Conservation (phyloP, 2,888 invertebrate species). For the Pyrochroa serraticornis region DNA sequence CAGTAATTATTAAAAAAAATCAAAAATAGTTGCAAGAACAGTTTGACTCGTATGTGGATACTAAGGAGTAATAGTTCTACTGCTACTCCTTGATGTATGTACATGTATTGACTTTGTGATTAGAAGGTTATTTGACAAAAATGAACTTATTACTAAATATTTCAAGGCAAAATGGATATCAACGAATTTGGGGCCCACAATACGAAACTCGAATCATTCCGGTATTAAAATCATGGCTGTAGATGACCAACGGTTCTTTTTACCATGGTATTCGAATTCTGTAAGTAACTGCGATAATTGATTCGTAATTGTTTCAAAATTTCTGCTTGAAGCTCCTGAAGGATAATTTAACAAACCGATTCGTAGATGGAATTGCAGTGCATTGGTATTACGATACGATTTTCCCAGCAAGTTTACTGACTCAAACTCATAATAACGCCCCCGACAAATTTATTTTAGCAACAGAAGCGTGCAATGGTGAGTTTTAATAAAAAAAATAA, state of each 20-base stretch:
- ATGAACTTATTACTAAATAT: background rate
- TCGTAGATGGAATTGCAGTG: conserved; percentile 76
- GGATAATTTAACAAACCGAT: too few relatives aligned
- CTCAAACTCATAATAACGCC: conserved; percentile 55
- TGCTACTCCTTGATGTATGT: too few relatives aligned
- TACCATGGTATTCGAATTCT: conserved; percentile 28
- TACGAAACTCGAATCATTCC: conserved; percentile 65
- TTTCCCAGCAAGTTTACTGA: conserved; percentile 64
- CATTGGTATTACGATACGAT: conserved; percentile 83
- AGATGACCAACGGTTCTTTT: conserved; percentile 64
- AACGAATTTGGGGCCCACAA: conserved; percentile 75
- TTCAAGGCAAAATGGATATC: conserved; percentile 65
- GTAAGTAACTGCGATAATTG: conserved; percentile 29
- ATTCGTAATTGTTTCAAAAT: too few relatives aligned
- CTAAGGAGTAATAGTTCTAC: too few relatives aligned
- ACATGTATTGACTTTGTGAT: too few relatives aligned
- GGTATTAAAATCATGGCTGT: conserved; percentile 72
- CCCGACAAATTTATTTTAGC: conserved; percentile 52
- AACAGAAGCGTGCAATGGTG: conserved; percentile 82
- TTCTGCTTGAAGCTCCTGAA: too few relatives aligned
- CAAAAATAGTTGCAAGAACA: too few relatives aligned
- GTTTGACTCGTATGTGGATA: too few relatives aligned
- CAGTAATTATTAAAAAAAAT: too few relatives aligned
- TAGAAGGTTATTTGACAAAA: too few relatives aligned
- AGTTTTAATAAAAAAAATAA: background rate